Evolutionary conservation across 2,113 vertebrate genomes (phyloP), one percentile per base, ranked within the genome.

Genomic region (Promerops cafer): DNA sequence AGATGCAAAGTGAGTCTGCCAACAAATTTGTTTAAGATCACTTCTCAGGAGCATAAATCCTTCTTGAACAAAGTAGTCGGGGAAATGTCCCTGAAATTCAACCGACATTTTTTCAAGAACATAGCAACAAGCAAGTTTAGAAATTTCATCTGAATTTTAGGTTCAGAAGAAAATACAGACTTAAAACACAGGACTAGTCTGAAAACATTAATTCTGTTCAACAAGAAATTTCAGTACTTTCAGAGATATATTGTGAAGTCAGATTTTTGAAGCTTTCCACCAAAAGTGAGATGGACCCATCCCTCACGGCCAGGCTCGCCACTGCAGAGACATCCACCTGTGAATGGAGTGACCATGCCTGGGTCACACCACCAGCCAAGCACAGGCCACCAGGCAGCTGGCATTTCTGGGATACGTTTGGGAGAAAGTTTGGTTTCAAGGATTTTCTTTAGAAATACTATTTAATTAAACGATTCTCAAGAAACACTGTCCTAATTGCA

Each of bases 351-450:
- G 39, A 44, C 24, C 0, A 0, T 6, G 31, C 57, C 63, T 30
- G 59, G 33, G 23, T 53, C 35, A 77, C 35, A 61, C 11, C 8
- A 2, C 21, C 22, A 30, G 14, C 53, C 37, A 69, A 30, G 30
- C n/a, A 54, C 23, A 2, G 4, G 66, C 19, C 66, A 68, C 35
- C 5, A 1, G 19, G 19, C 35, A 72, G n/a, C 40, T 40, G 53
- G 31, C 13, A 61, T 10, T 61, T 23, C 27, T 61, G 42, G 37
- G 24, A 61, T 7, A 52, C 0, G 0, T 7, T 2, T 31, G n/a
- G 37, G 11, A 76, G 17, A 24, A 79, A 49, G 24, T 21, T 49
- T 19, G 23, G 16, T 33, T 88, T 83, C 39, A 56, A n/a, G 12
- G 0, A 47, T 20, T 82, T 76, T 61, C 53, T 89, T 87, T n/a